A percentile compares a stretch with the other conserved stretches of the same genome.
Conservation (phyloP, 1,140 invertebrate genomes). For the Zeugodacus cucurbitae region DNA sequence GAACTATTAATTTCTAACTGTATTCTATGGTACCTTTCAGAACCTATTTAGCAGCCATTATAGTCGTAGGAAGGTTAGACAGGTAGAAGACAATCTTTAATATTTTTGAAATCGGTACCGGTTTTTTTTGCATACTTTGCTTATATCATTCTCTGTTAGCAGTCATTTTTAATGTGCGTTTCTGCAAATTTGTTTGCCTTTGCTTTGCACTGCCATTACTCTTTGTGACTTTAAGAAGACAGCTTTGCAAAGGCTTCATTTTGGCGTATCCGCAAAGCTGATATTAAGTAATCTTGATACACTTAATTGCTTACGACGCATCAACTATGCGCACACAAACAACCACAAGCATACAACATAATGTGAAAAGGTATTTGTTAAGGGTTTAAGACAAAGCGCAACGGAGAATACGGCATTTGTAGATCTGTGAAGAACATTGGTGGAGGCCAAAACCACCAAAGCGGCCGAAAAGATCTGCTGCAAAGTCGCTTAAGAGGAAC, state of each 20-base stretch:
- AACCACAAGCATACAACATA: not conserved
- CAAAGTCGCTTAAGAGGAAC: not conserved
- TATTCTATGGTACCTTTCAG: too few relatives aligned
- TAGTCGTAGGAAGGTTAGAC: too few relatives aligned
- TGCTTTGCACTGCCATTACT: not conserved
- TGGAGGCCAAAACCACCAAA: not conserved
- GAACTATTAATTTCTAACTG: too few relatives aligned
- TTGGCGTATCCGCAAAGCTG: not conserved
- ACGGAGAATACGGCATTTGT: not conserved
- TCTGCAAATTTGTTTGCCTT: not conserved
- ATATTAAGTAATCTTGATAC: conserved; percentile 31
- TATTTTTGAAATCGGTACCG: too few relatives aligned
- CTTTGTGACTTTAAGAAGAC: not conserved
- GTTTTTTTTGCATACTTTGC: too few relatives aligned
- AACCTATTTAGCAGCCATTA: too few relatives aligned
- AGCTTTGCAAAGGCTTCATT: not conserved
- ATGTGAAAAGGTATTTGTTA: not conserved
- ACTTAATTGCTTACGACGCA: conserved; percentile 20
- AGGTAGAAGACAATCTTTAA: too few relatives aligned
- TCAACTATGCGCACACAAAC: not conserved
- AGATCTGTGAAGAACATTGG: not conserved
- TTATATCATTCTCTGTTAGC: too few relatives aligned
- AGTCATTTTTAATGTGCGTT: too few relatives aligned
- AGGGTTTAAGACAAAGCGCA: not conserved
- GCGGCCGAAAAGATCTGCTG: not conserved